Evolutionary conservation across 2,113 vertebrate genomes (phyloP).

Genomic region (Crotalus helleri): DNA sequence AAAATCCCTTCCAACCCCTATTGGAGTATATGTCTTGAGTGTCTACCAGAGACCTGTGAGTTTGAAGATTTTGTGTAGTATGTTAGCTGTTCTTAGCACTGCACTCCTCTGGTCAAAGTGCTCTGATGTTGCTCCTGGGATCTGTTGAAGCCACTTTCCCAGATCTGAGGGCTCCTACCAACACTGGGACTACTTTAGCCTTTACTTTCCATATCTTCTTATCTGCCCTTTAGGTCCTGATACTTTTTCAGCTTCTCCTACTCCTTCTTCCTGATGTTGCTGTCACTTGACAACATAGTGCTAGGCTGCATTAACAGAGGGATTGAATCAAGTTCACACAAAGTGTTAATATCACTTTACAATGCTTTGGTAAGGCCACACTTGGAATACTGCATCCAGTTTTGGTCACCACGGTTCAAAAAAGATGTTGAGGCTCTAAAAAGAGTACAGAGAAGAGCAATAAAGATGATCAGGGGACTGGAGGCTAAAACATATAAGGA

Average conservation of each 20-base stretch:
- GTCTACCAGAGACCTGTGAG: neutral
- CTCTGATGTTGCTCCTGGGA: neutral
- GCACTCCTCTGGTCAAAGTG: neutral
- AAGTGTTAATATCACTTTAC: too few relatives aligned
- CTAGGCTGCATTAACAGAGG: too few relatives aligned
- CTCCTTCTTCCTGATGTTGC: neutral
- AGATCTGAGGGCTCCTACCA: neutral
- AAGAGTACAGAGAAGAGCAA: too few relatives aligned
- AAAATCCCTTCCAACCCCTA: neutral
- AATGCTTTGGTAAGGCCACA: too few relatives aligned
- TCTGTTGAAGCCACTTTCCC: neutral
- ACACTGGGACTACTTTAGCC: neutral
- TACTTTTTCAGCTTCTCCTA: neutral
- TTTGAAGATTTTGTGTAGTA: neutral
- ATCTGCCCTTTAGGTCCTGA: neutral
- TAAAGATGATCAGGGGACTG: too few relatives aligned
- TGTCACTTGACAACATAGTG: neutral
- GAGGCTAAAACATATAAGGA: too few relatives aligned
- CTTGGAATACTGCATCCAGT: too few relatives aligned
- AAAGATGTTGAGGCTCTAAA: too few relatives aligned
- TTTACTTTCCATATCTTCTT: neutral
- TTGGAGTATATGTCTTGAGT: neutral
- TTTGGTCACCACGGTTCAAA: too few relatives aligned
- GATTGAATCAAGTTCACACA: too few relatives aligned
- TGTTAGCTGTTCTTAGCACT: neutral